Conservation (phyloP, 2,113 vertebrate species). For the Xenopus laevis region DNA sequence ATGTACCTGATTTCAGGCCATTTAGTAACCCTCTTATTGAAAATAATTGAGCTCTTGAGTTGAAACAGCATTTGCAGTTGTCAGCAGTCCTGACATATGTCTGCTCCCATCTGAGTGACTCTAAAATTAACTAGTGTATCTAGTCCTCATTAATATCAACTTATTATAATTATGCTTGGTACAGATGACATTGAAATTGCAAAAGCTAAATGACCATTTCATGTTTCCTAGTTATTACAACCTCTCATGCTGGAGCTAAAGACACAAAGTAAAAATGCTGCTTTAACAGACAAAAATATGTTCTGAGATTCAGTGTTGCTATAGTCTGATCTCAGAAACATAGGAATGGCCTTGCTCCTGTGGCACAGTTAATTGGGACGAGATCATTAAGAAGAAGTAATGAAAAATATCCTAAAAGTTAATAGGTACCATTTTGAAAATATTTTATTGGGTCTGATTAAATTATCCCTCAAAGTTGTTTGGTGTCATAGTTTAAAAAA, state of each 20-base stretch:
- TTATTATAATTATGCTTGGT: neutral
- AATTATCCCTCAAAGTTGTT: no score
- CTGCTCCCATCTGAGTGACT: neutral
- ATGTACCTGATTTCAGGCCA: conserved; percentile 1
- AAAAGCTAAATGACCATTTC: neutral
- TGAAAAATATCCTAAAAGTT: no score
- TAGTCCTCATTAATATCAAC: conserved; percentile 3
- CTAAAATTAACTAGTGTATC: conserved; percentile 2
- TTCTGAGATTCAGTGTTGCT: no score
- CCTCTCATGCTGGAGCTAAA: neutral
- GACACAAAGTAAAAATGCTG: neutral
- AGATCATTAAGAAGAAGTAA: no score
- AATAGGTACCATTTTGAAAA: no score
- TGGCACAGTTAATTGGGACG: no score
- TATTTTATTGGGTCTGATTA: no score
- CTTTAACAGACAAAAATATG: no score
- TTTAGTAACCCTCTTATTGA: neutral
- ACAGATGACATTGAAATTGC: neutral
- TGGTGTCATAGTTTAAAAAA: no score
- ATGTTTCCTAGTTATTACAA: neutral
- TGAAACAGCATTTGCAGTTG: conserved; percentile 4
- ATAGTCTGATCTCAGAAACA: no score
- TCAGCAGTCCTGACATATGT: conserved; percentile 4
- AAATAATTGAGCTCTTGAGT: neutral
- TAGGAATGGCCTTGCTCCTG: no score